phyloP scores from a whole-genome alignment of 2,888 invertebrate species.

The Campoplex capitator region DNA sequence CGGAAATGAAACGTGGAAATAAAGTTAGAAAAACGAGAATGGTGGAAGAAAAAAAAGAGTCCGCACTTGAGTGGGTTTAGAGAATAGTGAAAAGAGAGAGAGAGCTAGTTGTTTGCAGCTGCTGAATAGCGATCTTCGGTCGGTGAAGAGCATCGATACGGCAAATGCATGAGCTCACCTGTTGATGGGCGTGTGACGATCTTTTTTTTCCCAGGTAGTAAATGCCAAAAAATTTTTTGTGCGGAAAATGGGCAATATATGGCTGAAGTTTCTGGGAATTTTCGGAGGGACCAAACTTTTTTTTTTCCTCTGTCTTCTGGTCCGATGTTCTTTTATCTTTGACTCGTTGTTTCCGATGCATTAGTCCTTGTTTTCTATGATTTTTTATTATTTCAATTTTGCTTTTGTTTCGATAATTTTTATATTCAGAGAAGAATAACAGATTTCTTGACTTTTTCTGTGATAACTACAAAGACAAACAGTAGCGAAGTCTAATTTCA shows the following conservation, averaged over 20 bases:
- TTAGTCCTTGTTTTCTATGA: not conserved
- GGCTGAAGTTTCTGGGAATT: constrained; percentile 33
- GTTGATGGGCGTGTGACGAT: constrained; percentile 67
- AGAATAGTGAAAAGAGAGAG: constrained; percentile 11
- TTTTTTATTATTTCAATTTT: not conserved
- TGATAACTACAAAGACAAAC: not conserved
- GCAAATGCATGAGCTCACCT: constrained; percentile 76
- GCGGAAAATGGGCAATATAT: constrained; percentile 26
- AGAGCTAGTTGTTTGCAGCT: not conserved
- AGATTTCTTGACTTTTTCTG: not conserved
- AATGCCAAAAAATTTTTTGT: constrained; percentile 1
- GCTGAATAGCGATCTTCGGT: not conserved
- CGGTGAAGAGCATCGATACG: constrained; percentile 58
- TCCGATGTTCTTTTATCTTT: not conserved
- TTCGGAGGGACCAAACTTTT: not conserved
- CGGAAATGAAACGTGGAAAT: constrained; percentile 7
- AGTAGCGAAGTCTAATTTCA: too few relatives aligned
- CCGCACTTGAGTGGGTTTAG: constrained; percentile 4
- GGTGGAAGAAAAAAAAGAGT: not conserved
- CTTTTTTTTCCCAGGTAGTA: constrained; percentile 12
- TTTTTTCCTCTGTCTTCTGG: too few relatives aligned
- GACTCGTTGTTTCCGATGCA: not conserved
- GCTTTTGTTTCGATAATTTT: not conserved
- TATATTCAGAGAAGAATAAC: too few relatives aligned
- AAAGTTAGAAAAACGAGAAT: not conserved